phyloP scores from a whole-genome alignment of 2,113 vertebrate genomes.

The Amphiprion percula region DNA sequence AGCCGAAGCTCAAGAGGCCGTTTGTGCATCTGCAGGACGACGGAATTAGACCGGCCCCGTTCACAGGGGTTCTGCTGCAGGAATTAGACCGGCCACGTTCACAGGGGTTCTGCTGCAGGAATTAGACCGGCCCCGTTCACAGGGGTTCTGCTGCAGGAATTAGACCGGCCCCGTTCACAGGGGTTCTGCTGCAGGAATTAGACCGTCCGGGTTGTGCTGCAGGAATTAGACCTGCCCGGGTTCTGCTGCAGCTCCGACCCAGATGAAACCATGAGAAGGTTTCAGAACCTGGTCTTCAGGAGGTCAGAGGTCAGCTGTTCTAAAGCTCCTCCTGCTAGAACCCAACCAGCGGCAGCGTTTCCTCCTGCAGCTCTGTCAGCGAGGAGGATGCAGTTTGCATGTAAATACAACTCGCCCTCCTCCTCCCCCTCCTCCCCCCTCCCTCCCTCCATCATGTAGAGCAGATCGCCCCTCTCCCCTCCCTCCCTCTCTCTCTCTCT shows the following conservation, averaged over 20 bases:
- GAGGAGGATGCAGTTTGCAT: slow-evolving; percentile 66
- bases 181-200: too few species aligned
- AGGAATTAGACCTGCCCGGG: too few species aligned
- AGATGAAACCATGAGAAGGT: too few species aligned
- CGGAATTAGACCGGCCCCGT: background rate
- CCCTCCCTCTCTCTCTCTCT: slow-evolving; percentile 4
- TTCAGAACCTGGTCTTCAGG: too few species aligned
- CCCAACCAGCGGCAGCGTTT: background rate
- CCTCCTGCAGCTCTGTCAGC: slow-evolving; percentile 20
- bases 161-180: background rate
- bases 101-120: too few species aligned
- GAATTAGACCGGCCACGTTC: too few species aligned
- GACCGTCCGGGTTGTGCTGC: too few species aligned
- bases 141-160: background rate
- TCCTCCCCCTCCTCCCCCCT: background rate
- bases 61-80: too few species aligned
- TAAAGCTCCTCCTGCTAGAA: background rate
- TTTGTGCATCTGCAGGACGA: too few species aligned
- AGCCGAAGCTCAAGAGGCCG: background rate
- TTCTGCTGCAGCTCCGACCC: too few species aligned
- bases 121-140: too few species aligned
- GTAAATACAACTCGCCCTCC: slow-evolving; percentile 50
- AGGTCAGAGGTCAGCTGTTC: slow-evolving; percentile 51
- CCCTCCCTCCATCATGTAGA: slow-evolving; percentile 47
- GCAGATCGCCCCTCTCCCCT: slow-evolving; percentile 44